phyloP scores from a whole-genome alignment of 2,888 invertebrate genomes.

The Kryphioiulus occultus region DNA sequence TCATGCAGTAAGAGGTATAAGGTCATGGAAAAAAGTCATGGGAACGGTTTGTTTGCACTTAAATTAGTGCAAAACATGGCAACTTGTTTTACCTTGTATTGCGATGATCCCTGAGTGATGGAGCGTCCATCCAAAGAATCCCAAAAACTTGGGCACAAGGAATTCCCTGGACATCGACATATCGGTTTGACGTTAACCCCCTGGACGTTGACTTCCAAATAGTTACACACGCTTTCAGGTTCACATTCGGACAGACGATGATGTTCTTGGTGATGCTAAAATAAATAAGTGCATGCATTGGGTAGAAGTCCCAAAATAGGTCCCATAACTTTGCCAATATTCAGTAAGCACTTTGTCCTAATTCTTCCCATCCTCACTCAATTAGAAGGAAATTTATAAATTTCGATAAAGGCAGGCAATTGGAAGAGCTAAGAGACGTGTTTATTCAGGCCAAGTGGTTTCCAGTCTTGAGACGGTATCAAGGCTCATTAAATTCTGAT shows the following conservation, averaged over 20 bases:
- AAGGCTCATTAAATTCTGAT: background rate
- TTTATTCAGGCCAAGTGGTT: background rate
- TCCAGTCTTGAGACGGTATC: background rate
- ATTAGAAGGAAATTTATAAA: background rate
- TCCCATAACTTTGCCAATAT: too few species aligned
- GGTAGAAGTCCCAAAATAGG: too few species aligned
- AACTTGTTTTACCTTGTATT: conserved; percentile 58
- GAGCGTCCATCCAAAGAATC: conserved; percentile 58
- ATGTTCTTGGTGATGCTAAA: conserved; percentile 28
- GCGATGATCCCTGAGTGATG: conserved; percentile 59
- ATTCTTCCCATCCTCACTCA: too few species aligned
- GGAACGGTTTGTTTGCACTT: too few species aligned
- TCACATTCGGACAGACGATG: conserved; percentile 56
- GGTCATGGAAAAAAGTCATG: too few species aligned
- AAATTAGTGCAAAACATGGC: too few species aligned
- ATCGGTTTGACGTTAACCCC: conserved; percentile 58
- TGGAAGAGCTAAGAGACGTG: background rate
- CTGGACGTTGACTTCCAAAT: conserved; percentile 58
- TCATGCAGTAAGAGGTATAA: too few species aligned
- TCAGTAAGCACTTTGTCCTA: too few species aligned
- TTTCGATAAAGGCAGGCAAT: background rate
- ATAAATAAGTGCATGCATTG: background rate
- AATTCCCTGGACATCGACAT: conserved; percentile 57
- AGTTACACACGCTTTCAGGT: conserved; percentile 58
- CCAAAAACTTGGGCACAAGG: conserved; percentile 58